These are phyloP conservation scores for Catamblyrhynchus diadema DNA, from an alignment of 2,797 vertebrate species.

Conservation along the genomic window DNA sequence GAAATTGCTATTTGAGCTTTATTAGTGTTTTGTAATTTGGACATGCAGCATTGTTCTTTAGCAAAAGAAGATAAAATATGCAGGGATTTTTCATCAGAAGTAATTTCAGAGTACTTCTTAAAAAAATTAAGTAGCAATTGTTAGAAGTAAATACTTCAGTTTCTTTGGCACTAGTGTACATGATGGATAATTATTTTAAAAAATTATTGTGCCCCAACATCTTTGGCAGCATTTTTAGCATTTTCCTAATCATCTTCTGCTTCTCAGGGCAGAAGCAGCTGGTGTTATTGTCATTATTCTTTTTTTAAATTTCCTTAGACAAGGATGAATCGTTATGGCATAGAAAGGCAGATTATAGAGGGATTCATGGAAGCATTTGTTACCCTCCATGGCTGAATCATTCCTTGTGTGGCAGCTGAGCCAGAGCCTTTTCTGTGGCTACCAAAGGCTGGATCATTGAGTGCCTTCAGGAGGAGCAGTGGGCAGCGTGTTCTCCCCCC, in stretches of 20 bases:
- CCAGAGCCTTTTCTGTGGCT: background rate
- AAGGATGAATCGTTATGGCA: background rate
- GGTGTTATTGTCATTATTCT: background rate
- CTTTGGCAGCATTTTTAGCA: background rate
- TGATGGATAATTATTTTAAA: conserved; percentile 36
- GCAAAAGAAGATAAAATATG: background rate
- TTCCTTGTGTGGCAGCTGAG: background rate
- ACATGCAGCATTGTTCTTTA: background rate
- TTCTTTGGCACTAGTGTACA: background rate
- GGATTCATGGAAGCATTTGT: background rate
- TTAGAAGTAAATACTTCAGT: background rate
- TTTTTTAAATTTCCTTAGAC: background rate
- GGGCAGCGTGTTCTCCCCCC: background rate
- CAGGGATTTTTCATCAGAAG: background rate
- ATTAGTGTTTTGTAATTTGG: background rate
- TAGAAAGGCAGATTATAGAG: background rate
- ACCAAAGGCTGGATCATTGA: background rate
- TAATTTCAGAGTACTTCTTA: background rate
- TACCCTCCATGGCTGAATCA: background rate
- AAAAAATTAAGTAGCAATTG: background rate
- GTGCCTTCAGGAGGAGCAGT: background rate
- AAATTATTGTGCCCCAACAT: background rate
- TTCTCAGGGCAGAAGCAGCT: conserved; percentile 23
- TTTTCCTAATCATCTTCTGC: conserved; percentile 1
- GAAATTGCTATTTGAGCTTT: background rate